These are phyloP conservation scores for Zaprionus tsacasi DNA, from an alignment of 1,140 invertebrate genomes.

Conservation along the genomic window DNA sequence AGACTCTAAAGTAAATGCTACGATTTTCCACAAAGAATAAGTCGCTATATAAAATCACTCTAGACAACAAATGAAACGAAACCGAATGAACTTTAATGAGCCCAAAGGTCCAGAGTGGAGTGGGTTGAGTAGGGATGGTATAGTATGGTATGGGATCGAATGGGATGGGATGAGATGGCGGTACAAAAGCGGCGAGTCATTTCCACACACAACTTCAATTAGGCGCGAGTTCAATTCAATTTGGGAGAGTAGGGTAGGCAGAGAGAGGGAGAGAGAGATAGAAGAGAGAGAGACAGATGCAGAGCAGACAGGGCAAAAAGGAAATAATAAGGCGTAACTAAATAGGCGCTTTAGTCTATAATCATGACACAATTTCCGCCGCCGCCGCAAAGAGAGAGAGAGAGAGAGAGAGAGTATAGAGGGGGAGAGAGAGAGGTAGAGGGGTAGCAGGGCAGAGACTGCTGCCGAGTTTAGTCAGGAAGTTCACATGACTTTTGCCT, in stretches of 20 bases:
- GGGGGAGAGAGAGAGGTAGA: background rate
- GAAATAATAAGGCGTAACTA: conserved; percentile 83
- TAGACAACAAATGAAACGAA: conserved; percentile 49
- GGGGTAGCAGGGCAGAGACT: conserved; percentile 22
- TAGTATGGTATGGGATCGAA: background rate
- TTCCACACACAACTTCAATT: conserved; percentile 73
- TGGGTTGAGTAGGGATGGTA: conserved; percentile 1
- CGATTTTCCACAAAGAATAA: conserved; percentile 21
- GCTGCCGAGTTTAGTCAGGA: conserved; percentile 51
- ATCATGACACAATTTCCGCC: conserved; percentile 82
- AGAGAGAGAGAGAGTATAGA: background rate
- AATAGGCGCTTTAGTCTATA: conserved; percentile 83
- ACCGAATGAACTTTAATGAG: conserved; percentile 53
- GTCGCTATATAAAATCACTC: conserved; percentile 2
- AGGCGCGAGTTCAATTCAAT: conserved; percentile 63
- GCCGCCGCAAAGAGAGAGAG: background rate
- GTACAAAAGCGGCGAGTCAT: conserved; percentile 65
- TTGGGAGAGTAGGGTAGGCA: conserved; percentile 16
- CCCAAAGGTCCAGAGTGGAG: conserved; percentile 15
- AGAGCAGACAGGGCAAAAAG: conserved; percentile 41
- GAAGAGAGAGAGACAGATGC: background rate
- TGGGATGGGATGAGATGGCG: conserved; percentile 1
- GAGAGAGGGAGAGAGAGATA: background rate
- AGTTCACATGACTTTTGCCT: conserved; percentile 66
- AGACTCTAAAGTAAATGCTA: conserved; percentile 18